A percentile compares a stretch with the other conserved stretches of the same genome.
Conservation (phyloP, 2,888 invertebrate genomes). For the Ophion ventricosus region DNA sequence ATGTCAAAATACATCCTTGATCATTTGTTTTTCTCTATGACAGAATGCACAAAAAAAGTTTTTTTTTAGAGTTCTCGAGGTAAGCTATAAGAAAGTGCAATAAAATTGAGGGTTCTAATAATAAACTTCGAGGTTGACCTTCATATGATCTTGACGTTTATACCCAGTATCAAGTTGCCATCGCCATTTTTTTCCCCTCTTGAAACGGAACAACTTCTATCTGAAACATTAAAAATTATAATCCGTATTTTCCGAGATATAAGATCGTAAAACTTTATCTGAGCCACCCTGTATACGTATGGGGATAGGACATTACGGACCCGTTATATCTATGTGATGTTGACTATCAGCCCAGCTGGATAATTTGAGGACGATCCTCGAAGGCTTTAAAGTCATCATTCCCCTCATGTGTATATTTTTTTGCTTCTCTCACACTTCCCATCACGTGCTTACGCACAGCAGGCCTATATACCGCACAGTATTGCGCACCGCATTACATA, state of each 20-base stretch:
- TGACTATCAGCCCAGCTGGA: background rate
- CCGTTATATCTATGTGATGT: background rate
- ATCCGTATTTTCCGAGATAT: too few species aligned
- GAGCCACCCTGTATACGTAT: too few species aligned
- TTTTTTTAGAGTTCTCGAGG: background rate
- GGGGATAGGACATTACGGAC: background rate
- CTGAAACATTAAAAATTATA: too few species aligned
- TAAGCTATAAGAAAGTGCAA: too few species aligned
- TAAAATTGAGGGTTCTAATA: too few species aligned
- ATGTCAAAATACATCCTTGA: background rate
- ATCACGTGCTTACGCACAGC: constrained; percentile 1
- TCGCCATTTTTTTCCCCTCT: too few species aligned
- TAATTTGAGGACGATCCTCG: background rate
- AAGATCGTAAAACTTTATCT: too few species aligned
- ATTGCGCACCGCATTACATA: constrained; percentile 11
- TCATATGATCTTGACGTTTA: too few species aligned
- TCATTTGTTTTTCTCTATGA: background rate
- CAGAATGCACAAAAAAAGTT: background rate
- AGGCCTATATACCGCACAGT: constrained; percentile 12
- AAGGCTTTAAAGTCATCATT: background rate
- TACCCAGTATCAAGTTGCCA: too few species aligned
- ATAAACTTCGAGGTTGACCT: too few species aligned
- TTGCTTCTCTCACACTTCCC: background rate
- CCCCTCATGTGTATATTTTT: background rate
- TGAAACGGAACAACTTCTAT: too few species aligned